Evolutionary conservation across 2,113 vertebrate species (phyloP), one percentile per base, ranked within the genome.

Genomic region (Nestor notabilis): DNA sequence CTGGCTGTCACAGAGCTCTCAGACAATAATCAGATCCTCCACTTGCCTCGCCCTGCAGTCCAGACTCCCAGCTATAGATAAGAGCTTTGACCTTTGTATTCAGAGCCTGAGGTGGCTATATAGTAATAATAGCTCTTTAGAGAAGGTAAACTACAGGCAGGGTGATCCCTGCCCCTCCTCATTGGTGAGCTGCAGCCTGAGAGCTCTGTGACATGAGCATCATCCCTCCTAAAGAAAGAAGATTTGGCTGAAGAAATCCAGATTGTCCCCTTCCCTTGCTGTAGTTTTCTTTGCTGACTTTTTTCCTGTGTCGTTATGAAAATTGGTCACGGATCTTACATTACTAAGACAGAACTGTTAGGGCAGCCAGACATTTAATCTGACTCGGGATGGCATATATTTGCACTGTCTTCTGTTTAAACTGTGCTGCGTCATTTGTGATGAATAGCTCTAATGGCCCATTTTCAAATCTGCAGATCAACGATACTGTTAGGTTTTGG

Each of bases 391-490:
- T 84, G 61, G 47, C 65, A 79, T 41, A 14, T 71, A 87, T 78
- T 88, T 97, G 46, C 53, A 75, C 50, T 78, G 28, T 89, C 20
- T 58, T 83, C 76, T 96, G 52, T 93, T 93, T 89, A 87, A 97
- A 95, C 56, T 94, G 46, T 58, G 29, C 69, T 71, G 65, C 17
- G 1, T 47, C 15, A 0, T 72, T 72, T 85, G 56, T 89, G 84
- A 93, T 87, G 17, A 91, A 93, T 82, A 79, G 70, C 18, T 75
- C 29, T 95, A 89, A 89, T 64, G 44, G 56, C 44, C 41, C n/a
- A 21, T 76, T 89, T 87, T 91, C 47, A 72, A 68, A 83, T 83
- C 69, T 83, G 47, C 43, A 89, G 53, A 92, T 74, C 68, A 83
- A 53, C 63, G 27, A 21, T 17, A 25, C 19, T 74, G 47, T 47